These are phyloP conservation scores for Orchestes rusci DNA, from an alignment of 2,888 invertebrate species.

Conservation along the genomic window DNA sequence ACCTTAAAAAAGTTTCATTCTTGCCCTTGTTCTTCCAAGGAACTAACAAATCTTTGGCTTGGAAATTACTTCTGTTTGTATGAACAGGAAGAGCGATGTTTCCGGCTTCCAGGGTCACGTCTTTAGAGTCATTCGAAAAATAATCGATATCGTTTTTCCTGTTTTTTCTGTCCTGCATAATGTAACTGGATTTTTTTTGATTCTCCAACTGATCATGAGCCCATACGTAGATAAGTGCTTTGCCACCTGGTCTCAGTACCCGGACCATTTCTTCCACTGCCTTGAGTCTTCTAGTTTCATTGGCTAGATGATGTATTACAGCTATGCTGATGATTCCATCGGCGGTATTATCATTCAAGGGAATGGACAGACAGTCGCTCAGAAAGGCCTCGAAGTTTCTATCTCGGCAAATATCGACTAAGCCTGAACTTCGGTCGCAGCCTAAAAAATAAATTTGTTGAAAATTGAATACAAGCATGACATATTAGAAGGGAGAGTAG, in stretches of 20 bases:
- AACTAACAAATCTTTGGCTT: slow-evolving; percentile 84
- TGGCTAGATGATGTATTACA: slow-evolving; percentile 93
- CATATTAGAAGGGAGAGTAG: too few species aligned
- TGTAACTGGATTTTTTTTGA: slow-evolving; percentile 59
- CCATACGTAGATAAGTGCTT: slow-evolving; percentile 91
- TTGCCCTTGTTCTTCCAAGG: slow-evolving; percentile 81
- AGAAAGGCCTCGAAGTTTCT: slow-evolving; percentile 62
- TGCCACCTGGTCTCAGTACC: slow-evolving; percentile 64
- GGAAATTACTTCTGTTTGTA: slow-evolving; percentile 83
- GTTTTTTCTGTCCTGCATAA: slow-evolving; percentile 55
- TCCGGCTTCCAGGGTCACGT: slow-evolving; percentile 27
- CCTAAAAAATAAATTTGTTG: slow-evolving; percentile 51
- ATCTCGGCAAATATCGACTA: slow-evolving; percentile 56
- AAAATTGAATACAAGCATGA: too few species aligned
- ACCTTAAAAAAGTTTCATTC: slow-evolving; percentile 62
- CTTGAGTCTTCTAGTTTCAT: slow-evolving; percentile 62
- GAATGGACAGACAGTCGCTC: slow-evolving; percentile 69
- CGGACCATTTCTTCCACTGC: slow-evolving; percentile 73
- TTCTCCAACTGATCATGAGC: slow-evolving; percentile 78
- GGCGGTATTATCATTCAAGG: slow-evolving; percentile 57
- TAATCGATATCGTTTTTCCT: too few species aligned
- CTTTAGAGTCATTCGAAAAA: slow-evolving; percentile 2
- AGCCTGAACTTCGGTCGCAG: slow-evolving; percentile 67
- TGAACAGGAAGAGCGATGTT: slow-evolving; percentile 65
- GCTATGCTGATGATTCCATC: slow-evolving; percentile 92